Conservation (phyloP, 2,113 vertebrate genomes). For the Sceloporus undulatus region DNA sequence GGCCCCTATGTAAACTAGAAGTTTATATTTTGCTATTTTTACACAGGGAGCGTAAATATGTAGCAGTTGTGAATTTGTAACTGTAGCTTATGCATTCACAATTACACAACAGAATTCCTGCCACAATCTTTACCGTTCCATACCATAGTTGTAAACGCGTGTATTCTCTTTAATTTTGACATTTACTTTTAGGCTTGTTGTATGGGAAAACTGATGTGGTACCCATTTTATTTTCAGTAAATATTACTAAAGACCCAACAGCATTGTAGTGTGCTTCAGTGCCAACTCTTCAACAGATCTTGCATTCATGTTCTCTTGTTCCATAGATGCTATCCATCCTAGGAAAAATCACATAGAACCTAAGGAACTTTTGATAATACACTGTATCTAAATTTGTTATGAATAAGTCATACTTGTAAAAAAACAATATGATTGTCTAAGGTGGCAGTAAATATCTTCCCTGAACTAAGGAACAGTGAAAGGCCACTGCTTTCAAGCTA, state of each 20-base stretch:
- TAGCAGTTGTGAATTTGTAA: no score
- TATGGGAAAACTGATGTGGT: not conserved
- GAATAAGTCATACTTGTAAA: not conserved
- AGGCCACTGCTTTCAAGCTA: not conserved
- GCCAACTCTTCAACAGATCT: constrained; percentile 91
- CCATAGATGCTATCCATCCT: constrained; percentile 82
- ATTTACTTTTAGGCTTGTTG: not conserved
- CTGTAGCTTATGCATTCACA: no score
- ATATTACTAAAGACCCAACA: constrained; percentile 78
- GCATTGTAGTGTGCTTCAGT: constrained; percentile 87
- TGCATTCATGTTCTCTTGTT: constrained; percentile 87
- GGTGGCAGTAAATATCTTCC: not conserved
- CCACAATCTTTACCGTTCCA: not conserved
- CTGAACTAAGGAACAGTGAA: no score
- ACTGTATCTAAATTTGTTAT: not conserved
- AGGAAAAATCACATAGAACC: constrained; percentile 24
- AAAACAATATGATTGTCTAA: not conserved
- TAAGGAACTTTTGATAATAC: not conserved
- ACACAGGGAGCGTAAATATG: no score
- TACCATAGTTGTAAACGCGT: not conserved
- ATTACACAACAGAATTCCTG: no score
- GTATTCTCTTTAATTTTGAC: no score
- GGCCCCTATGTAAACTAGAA: no score
- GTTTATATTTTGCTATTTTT: no score
- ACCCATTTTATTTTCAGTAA: not conserved